Evolutionary conservation across 2,113 vertebrate species (phyloP).

Genomic region (Chlorodrepanis virens): DNA sequence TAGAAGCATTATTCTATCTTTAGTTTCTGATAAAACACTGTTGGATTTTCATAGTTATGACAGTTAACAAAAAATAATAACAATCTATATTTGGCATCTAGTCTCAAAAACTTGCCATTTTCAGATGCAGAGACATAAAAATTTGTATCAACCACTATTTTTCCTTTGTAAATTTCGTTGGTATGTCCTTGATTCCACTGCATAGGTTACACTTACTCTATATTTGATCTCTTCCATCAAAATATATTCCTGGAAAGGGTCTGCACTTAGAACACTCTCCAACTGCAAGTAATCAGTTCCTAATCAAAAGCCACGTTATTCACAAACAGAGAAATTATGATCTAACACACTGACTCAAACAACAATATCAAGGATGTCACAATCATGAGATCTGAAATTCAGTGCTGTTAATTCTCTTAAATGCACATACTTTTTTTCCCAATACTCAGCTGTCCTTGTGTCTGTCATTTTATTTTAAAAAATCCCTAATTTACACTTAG

Average conservation of each 20-base stretch:
- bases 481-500: neutral
- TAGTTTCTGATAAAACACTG: neutral
- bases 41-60: neutral
- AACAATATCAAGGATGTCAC: neutral
- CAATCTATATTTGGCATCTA: neutral
- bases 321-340: neutral
- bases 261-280: neutral
- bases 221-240: neutral
- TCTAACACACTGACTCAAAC: neutral
- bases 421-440: neutral
- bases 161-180: neutral
- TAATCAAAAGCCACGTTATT: neutral
- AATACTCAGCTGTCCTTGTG: neutral
- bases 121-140: neutral
- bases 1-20: neutral
- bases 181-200: neutral
- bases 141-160: neutral
- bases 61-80: neutral
- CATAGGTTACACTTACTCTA: neutral
- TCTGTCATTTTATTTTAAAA: neutral
- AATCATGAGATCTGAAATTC: neutral
- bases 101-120: neutral
- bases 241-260: neutral
- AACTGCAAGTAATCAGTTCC: neutral
- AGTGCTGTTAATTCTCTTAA: neutral